Evolutionary conservation across 2,888 invertebrate genomes (phyloP).

Genomic region (Andrena camellia): DNA sequence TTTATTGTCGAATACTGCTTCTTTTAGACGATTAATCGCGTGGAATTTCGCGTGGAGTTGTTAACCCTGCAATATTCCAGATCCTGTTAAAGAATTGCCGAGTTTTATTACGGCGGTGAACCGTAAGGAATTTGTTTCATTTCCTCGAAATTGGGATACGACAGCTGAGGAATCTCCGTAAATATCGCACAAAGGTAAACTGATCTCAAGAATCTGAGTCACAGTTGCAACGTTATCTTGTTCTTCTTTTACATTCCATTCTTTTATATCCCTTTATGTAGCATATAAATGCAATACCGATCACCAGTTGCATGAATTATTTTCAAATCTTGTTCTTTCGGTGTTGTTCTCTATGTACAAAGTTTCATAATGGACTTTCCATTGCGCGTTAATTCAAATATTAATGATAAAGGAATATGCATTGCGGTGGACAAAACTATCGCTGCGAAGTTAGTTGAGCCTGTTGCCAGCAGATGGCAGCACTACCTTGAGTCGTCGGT

Average conservation of each 20-base stretch:
- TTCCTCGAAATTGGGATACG: too few species aligned
- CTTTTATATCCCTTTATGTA: too few species aligned
- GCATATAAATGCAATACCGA: too few species aligned
- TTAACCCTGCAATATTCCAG: too few species aligned
- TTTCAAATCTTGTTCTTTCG: background rate
- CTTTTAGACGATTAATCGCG: background rate
- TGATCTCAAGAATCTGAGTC: too few species aligned
- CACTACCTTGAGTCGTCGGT: conserved; percentile 69
- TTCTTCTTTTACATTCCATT: too few species aligned
- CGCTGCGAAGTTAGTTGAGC: conserved; percentile 59
- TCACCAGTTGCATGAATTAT: background rate
- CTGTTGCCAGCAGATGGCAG: conserved; percentile 73
- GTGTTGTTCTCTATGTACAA: background rate
- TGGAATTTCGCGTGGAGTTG: background rate
- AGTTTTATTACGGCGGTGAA: too few species aligned
- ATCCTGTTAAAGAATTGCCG: too few species aligned
- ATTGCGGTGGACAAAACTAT: conserved; percentile 71
- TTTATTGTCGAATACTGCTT: background rate
- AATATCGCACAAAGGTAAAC: too few species aligned
- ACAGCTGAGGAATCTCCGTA: too few species aligned
- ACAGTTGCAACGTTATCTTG: too few species aligned
- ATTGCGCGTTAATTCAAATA: background rate
- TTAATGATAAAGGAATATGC: background rate
- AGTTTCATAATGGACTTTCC: background rate
- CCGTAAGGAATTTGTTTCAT: too few species aligned